Evolutionary conservation across 92 coral and sea anemone species (phyloP), one percentile per base, ranked within the genome.

Genomic region (Palythoa grandiflora): DNA sequence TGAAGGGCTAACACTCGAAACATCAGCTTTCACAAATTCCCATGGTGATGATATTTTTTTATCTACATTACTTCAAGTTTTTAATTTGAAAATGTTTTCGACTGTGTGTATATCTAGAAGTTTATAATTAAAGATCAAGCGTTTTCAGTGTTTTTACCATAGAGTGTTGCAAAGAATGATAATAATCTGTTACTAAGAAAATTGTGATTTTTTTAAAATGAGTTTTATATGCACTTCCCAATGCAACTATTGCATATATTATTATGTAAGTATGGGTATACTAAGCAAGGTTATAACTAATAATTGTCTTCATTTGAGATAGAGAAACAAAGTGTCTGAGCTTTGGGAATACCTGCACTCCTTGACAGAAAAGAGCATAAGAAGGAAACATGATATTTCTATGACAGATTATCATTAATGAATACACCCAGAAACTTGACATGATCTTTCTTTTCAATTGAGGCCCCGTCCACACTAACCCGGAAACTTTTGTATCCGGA

Each of bases 81-180:
- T 44, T 44, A 44, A 44, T 44, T 44, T 44, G 50, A 44, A 44
- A 3, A 44, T 44, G 50, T 44, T 44, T 44, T 44, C 6, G 50
- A 44, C 50, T 2, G 50, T 1, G 50, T 4, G 5, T 6, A 44
- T 3, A 80, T 85, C 89, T 54, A 85, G 65, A n/a, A 87, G 68
- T 36, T 78, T 87, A 10, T 44, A 8, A 78, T 6, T 21, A 80
- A 40, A 63, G 87, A 88, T 4, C 40, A 60, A 84, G 91, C 90
- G 55, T 83, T 89, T 63, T 72, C 90, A 2, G 90, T 90, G 19
- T 85, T 36, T 87, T 87, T 60, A 5, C 93, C 93, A 78, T 87
- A 80, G 9, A 65, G 68, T 12, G 52, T 60, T 37, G 90, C 75
- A 87, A 87, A 81, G 39, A 90, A 90, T 38, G 65, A 37, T 53